A percentile compares a stretch with the other conserved stretches of the same genome.
Evolutionary conservation across 2,888 invertebrate genomes (phyloP).

Genomic region (Apodemia zela): DNA sequence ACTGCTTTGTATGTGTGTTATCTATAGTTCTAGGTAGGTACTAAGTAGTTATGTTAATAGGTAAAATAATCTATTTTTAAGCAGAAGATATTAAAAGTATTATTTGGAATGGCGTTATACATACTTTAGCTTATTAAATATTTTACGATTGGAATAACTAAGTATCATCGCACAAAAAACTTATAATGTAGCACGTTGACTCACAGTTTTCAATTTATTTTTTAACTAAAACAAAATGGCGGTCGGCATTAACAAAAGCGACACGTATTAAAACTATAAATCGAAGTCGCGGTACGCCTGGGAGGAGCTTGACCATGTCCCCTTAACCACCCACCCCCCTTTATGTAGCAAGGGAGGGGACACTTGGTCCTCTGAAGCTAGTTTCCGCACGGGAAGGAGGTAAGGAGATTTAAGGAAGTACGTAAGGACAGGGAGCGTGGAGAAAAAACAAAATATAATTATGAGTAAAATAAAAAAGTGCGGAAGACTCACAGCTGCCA

Average conservation of each 20-base stretch:
- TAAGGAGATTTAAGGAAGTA: slow-evolving; percentile 39
- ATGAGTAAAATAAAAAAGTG: slow-evolving; percentile 40
- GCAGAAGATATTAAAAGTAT: too few species aligned
- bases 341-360: slow-evolving; percentile 40
- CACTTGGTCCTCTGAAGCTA: slow-evolving; percentile 39
- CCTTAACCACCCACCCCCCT: slow-evolving; percentile 43
- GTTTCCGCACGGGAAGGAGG: slow-evolving; percentile 42
- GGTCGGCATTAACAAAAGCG: slow-evolving; percentile 42
- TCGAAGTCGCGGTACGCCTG: slow-evolving; percentile 47
- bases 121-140: neutral
- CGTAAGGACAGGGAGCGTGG: slow-evolving; percentile 42
- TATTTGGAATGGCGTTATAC: too few species aligned
- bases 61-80: too few species aligned
- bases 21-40: too few species aligned
- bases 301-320: slow-evolving; percentile 54
- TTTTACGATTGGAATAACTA: neutral
- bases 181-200: slow-evolving; percentile 1
- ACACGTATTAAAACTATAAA: slow-evolving; percentile 55
- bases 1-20: too few species aligned
- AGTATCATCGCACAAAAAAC: neutral
- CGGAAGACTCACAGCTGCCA: slow-evolving; percentile 37
- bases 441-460: slow-evolving; percentile 38
- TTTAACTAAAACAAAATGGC: slow-evolving; percentile 42
- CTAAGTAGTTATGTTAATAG: too few species aligned
- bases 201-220: slow-evolving; percentile 22